Evolutionary conservation across 2,113 vertebrate genomes (phyloP).

Genomic region (Cyanistes caeruleus): DNA sequence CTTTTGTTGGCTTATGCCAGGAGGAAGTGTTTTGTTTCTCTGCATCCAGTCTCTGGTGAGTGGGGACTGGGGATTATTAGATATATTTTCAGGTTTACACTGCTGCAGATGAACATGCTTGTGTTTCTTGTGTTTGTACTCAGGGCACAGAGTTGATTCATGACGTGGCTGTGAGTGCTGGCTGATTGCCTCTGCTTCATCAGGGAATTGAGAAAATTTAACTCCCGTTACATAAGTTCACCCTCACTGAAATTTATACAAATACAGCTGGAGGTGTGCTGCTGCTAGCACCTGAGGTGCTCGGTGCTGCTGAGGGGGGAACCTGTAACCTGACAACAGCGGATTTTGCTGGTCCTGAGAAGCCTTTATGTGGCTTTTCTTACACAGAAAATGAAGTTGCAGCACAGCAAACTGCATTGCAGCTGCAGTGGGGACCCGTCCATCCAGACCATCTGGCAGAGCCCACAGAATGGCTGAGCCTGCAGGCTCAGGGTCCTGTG

Average conservation of each 20-base stretch:
- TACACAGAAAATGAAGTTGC: fast-evolving
- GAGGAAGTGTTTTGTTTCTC: neutral
- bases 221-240: fast-evolving
- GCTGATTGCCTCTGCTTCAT: neutral
- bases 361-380: neutral
- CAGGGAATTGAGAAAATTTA: neutral
- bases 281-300: neutral
- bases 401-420: neutral
- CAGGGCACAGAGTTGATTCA: neutral
- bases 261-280: neutral
- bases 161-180: neutral
- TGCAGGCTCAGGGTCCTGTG: neutral
- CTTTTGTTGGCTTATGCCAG: neutral
- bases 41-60: neutral
- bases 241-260: neutral
- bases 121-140: neutral
- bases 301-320: neutral
- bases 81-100: neutral
- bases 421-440: neutral
- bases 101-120: neutral
- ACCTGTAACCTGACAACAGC: neutral
- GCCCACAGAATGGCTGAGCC: neutral
- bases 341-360: neutral
- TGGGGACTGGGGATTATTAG: neutral
- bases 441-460: neutral